A percentile compares a stretch with the other conserved stretches of the same genome.
These are phyloP conservation scores for Polia nebulosa DNA, from an alignment of 2,888 invertebrate species.

Conservation along the genomic window DNA sequence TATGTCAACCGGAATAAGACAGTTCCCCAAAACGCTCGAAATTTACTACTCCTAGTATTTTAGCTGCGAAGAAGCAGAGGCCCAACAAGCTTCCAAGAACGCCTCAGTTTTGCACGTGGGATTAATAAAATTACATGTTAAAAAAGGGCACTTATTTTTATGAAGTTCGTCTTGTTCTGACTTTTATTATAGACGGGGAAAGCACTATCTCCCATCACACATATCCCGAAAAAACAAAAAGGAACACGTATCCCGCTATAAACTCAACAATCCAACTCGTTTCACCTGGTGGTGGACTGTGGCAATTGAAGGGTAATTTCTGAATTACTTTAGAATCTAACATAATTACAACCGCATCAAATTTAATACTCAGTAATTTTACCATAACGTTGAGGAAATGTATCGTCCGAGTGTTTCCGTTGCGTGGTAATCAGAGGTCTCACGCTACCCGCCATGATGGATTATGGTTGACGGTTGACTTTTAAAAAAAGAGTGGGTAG, in stretches of 20 bases:
- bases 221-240: too few relatives aligned
- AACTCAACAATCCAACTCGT: constrained; percentile 13
- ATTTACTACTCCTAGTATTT: too few relatives aligned
- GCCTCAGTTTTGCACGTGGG: too few relatives aligned
- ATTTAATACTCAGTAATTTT: constrained; percentile 57
- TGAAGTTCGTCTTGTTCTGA: neutral
- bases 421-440: constrained; percentile 46
- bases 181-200: neutral
- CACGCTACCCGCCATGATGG: constrained; percentile 48
- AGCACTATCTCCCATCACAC: too few relatives aligned
- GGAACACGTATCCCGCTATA: neutral
- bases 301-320: constrained; percentile 9
- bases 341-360: constrained; percentile 44
- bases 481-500: constrained; percentile 6
- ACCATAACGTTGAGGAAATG: constrained; percentile 47
- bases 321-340: constrained; percentile 24
- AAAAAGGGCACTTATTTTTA: too few relatives aligned
- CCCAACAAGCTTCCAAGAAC: too few relatives aligned
- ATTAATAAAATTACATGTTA: too few relatives aligned
- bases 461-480: constrained; percentile 30
- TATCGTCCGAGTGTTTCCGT: constrained; percentile 52
- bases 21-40: too few relatives aligned
- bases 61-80: too few relatives aligned
- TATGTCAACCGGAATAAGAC: too few relatives aligned
- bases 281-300: neutral